Base-by-base conservation (phyloP, 2,113 vertebrate genomes). In the Axis porcinus region DNA sequence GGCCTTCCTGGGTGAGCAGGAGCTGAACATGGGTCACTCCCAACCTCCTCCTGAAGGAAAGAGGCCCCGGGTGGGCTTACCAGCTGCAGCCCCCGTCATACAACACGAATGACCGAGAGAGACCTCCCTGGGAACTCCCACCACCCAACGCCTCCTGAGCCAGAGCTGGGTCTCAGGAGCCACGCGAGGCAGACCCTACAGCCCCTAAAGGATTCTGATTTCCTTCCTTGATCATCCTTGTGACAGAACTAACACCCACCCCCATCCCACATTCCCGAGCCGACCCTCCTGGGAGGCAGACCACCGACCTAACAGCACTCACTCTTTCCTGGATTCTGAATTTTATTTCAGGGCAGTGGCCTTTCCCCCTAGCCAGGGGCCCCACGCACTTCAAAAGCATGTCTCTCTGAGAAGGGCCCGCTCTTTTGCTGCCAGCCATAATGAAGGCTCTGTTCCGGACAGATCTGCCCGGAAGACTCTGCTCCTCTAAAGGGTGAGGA, bases 61-160 rank as follows among this genome's bases (percentile, higher is more conserved):
- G 36, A 55, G 74, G 28, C 27, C 5, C 40, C 4, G 16, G 67
- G 28, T 6, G 25, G 52, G 40, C 70, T 19, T 43, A 17, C 36
- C 1, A 0, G 45, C 52, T 84, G 47, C 50, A 40, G 12, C 6
- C 33, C 70, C 21, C 2, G 28, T 64, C 54, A 14, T 1, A 19
- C 40, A 27, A 21, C 43, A 52, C 0, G 1, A 25, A 2, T 3
- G 17, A 16, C 2, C 2, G 30, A 28, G 45, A 79, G 45, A 30
- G 52, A 36, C 17, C 13, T 57, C 30, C 28, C 23, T 1, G 17
- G 6, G 19, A 57, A 60, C 12, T 17, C 50, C 7, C 19, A 36
- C 19, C 0, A 40, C 1, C 55, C 7, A 21, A 36, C 1, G 16
- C 62, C 57, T 67, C 76, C n/a, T 33, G 2, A 1, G 1, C 1